phyloP scores from a whole-genome alignment of 2,797 vertebrate genomes.

The Hapalemur alaotrensis region DNA sequence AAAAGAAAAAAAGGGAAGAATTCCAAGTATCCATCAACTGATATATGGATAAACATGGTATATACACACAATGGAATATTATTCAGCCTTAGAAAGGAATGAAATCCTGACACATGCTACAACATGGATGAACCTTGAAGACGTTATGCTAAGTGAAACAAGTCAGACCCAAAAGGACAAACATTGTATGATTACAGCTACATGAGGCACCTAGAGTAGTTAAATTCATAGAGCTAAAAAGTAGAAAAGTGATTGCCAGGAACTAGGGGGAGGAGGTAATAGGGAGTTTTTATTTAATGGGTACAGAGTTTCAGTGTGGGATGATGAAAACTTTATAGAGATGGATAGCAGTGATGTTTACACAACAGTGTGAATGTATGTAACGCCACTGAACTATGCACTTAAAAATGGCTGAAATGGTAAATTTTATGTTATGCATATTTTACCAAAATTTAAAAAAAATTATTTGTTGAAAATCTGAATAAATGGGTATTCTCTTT shows the following conservation, averaged over 20 bases:
- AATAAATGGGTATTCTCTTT: background rate
- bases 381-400: background rate
- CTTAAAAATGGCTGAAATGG: background rate
- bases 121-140: background rate
- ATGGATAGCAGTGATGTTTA: background rate
- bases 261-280: background rate
- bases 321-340: background rate
- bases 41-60: background rate
- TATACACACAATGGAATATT: background rate
- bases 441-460: background rate
- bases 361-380: background rate
- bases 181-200: background rate
- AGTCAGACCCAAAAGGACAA: background rate
- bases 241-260: background rate
- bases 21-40: background rate
- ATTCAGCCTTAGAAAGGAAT: background rate
- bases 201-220: background rate
- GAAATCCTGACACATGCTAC: background rate
- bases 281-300: background rate
- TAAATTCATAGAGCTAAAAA: background rate
- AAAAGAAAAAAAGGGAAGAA: background rate
- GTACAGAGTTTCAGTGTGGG: background rate
- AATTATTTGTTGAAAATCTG: background rate
- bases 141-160: background rate
- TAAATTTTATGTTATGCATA: background rate